Evolutionary conservation across 1,140 invertebrate genomes (phyloP).

Genomic region (Drosophila equinoxialis): DNA sequence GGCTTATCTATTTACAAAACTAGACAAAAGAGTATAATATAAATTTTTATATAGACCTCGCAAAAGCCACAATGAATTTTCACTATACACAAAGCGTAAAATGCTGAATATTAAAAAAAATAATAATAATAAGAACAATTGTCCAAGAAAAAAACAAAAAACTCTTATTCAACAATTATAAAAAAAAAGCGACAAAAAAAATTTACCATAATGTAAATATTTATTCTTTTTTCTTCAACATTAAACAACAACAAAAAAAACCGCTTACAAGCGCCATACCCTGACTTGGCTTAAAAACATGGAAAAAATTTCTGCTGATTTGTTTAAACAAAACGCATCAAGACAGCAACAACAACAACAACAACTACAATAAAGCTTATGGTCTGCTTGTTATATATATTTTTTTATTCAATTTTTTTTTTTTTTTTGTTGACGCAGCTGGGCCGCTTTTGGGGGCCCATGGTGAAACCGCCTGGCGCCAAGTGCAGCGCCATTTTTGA

Average conservation of each 20-base stretch:
- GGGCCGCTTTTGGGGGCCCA: conserved; percentile 49
- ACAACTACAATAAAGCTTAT: neutral
- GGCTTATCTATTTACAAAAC: no score
- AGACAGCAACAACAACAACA: conserved; percentile 1
- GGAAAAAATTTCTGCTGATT: conserved; percentile 66
- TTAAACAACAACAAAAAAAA: conserved; percentile 26
- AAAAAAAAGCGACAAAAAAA: neutral
- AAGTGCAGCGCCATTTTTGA: conserved; percentile 22
- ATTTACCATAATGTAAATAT: conserved; percentile 45
- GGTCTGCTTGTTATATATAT: conserved; percentile 7
- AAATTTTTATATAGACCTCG: neutral
- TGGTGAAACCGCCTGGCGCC: conserved; percentile 51
- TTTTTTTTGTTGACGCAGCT: conserved; percentile 66
- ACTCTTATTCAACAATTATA: conserved; percentile 15
- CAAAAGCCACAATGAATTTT: neutral
- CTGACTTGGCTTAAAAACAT: conserved; percentile 55
- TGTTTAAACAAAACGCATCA: conserved; percentile 56
- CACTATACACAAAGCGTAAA: conserved; percentile 20
- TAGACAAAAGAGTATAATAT: no score
- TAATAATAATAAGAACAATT: conserved; percentile 38
- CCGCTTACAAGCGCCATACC: conserved; percentile 69
- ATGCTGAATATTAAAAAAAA: conserved; percentile 33
- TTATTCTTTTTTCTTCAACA: conserved; percentile 27
- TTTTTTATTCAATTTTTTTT: conserved; percentile 20
- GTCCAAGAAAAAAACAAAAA: conserved; percentile 9